Evolutionary conservation across 2,797 vertebrate species (phyloP).

Genomic region (Leuciscus waleckii): DNA sequence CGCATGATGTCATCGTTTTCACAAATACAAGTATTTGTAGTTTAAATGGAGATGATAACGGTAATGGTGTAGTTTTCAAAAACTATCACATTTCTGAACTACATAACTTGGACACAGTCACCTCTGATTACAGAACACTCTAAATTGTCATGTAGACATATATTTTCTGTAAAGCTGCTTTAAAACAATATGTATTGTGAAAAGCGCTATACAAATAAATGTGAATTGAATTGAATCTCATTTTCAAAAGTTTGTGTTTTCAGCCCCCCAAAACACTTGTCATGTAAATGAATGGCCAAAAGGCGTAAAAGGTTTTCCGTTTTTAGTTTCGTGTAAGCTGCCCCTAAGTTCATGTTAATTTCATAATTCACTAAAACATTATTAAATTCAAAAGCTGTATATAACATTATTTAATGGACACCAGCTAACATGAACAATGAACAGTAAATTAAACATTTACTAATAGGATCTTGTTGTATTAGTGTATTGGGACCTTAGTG

Average conservation of each 20-base stretch:
- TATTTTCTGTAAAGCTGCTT: too few relatives aligned
- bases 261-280: background rate
- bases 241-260: background rate
- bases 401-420: background rate
- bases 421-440: background rate
- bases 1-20: background rate
- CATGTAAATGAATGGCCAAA: background rate
- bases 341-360: background rate
- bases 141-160: too few relatives aligned
- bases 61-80: background rate
- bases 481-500: background rate
- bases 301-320: background rate
- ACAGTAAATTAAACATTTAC: background rate
- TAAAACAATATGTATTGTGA: too few relatives aligned
- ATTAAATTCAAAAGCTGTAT: background rate
- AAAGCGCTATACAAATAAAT: too few relatives aligned
- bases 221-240: background rate
- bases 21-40: background rate
- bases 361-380: background rate
- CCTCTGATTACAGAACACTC: too few relatives aligned
- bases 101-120: too few relatives aligned
- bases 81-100: background rate
- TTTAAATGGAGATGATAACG: background rate
- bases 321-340: background rate
- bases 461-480: background rate